These are phyloP conservation scores for Girardinus metallicus DNA, from an alignment of 2,797 vertebrate species.

Conservation along the genomic window DNA sequence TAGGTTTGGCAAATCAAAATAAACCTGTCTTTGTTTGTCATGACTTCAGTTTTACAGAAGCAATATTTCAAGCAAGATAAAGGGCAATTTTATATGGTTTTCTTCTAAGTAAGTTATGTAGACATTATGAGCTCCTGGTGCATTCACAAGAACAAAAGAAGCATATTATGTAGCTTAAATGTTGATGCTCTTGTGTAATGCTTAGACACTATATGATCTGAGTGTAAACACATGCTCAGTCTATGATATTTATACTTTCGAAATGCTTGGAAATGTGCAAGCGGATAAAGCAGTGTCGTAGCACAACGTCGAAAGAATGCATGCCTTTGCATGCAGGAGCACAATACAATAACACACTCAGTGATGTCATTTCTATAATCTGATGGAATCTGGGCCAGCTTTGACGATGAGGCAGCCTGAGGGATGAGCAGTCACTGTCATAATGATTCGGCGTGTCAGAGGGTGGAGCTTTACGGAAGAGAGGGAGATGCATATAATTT, in stretches of 20 bases:
- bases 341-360: conserved; percentile 28
- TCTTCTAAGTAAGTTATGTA: not conserved
- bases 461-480: conserved; percentile 56
- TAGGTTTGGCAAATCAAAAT: not conserved
- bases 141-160: conserved; percentile 51
- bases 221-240: conserved; percentile 8
- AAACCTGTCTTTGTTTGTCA: not conserved
- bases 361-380: conserved; percentile 72
- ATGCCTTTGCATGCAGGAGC: conserved; percentile 19
- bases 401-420: conserved; percentile 64
- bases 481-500: conserved; percentile 3
- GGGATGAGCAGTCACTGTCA: conserved; percentile 66
- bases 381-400: conserved; percentile 74
- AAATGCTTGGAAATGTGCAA: conserved; percentile 2
- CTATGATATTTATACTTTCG: conserved; percentile 9
- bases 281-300: not conserved
- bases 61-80: conserved; percentile 34
- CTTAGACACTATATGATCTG: conserved; percentile 8
- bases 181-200: conserved; percentile 8
- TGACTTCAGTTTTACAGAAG: not conserved
- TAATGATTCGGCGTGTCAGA: conserved; percentile 60
- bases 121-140: conserved; percentile 23
- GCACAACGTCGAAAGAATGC: conserved; percentile 16
- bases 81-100: not conserved
- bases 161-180: conserved; percentile 17